These are phyloP conservation scores for Elephas maximus DNA, from an alignment of 2,113 vertebrate genomes.

Conservation along the genomic window DNA sequence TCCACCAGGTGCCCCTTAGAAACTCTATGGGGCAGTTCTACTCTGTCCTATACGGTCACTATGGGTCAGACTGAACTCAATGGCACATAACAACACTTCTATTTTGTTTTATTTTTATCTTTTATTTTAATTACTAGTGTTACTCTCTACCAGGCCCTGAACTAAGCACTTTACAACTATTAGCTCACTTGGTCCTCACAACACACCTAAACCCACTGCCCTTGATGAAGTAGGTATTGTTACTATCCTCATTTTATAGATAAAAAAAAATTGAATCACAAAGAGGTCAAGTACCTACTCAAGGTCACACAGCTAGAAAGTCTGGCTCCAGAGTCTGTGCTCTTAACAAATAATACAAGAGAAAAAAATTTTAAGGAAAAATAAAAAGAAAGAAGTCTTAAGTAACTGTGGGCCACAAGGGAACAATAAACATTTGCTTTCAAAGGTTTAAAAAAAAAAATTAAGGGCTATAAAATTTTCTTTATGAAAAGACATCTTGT, in stretches of 20 bases:
- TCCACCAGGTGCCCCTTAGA: not conserved
- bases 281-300: not conserved
- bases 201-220: too few relatives aligned
- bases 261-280: not conserved
- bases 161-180: not conserved
- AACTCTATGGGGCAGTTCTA: not conserved
- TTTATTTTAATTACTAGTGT: not conserved
- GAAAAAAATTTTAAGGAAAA: not conserved
- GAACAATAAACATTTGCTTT: not conserved
- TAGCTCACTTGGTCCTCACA: not conserved
- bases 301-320: not conserved
- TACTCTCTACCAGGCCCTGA: not conserved
- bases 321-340: not conserved
- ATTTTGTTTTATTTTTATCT: not conserved
- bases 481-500: not conserved
- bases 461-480: not conserved
- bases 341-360: not conserved
- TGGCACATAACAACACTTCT: not conserved
- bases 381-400: not conserved
- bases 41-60: not conserved
- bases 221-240: not conserved
- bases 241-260: not conserved
- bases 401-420: not conserved
- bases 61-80: not conserved
- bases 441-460: not conserved